phyloP scores from a whole-genome alignment of 2,888 invertebrate genomes.

The Meta bourneti region DNA sequence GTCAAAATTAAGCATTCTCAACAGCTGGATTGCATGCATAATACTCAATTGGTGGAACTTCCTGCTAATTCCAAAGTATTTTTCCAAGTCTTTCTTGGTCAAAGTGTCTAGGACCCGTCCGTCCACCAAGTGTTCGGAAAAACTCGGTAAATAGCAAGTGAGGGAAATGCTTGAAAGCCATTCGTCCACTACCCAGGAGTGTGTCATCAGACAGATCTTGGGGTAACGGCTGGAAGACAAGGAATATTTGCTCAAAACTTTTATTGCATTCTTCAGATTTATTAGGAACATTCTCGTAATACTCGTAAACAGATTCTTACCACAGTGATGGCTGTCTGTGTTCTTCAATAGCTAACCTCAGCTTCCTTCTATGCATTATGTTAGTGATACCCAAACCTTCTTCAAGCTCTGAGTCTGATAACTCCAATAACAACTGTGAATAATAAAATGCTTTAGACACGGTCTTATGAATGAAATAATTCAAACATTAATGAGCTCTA shows the following conservation, averaged over 20 bases:
- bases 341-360: slow-evolving; percentile 95
- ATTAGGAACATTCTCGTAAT: no score
- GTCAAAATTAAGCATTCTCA: slow-evolving; percentile 95
- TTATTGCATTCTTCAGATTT: background rate
- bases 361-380: slow-evolving; percentile 95
- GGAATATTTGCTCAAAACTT: no score
- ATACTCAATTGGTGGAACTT: slow-evolving; percentile 97
- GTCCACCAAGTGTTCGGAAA: slow-evolving; percentile 93
- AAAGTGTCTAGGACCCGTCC: slow-evolving; percentile 95
- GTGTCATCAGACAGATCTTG: slow-evolving; percentile 91
- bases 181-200: slow-evolving; percentile 95
- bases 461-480: no score
- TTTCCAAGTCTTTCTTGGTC: slow-evolving; percentile 96
- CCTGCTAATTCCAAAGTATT: slow-evolving; percentile 93
- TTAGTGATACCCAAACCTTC: slow-evolving; percentile 94
- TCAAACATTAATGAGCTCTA: no score
- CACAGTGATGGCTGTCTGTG: slow-evolving; percentile 92
- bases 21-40: slow-evolving; percentile 94
- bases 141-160: slow-evolving; percentile 91
- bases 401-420: slow-evolving; percentile 94
- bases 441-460: no score
- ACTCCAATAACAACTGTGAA: slow-evolving; percentile 90
- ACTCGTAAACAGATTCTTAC: slow-evolving; percentile 78
- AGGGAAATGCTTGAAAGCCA: slow-evolving; percentile 96
- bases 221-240: slow-evolving; percentile 85